Evolutionary conservation across 2,888 invertebrate genomes (phyloP), one percentile per base, ranked within the genome.

Genomic region (Atethmia centrago): DNA sequence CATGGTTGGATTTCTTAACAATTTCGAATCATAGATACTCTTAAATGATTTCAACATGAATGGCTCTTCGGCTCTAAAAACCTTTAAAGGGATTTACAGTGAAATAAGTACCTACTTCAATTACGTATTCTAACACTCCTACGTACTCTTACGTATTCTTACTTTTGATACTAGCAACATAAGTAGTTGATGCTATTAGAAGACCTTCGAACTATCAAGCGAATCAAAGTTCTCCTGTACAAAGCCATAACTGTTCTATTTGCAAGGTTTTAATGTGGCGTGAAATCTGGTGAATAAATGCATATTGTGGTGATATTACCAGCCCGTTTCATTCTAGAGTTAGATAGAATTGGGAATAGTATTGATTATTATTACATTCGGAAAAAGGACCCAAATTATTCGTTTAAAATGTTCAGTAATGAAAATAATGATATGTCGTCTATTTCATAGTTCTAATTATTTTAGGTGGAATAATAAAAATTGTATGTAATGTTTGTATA

Each of bases 151-250:
- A n/a, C n/a, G n/a, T n/a, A n/a, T n/a, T n/a, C n/a, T 56, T 42
- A 65, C 42, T 77, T 76, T 58, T 21, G 56, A 65, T 25, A 45
- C 56, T 42, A 9, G 49, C 28, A 45, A 66, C 77, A 12, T 51
- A 61, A 28, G 36, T 47, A 47, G 14, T 49, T 49, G 49, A 45
- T 42, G 49, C n/a, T 55, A 49, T 59, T 45, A 64, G 31, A 65
- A 65, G 49, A 49, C 31, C 31, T 55, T 12, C 25, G 42, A 59
- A 53, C 28, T 68, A 49, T 59, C 53, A n/a, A 74, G 31, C 49
- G 19, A 36, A 36, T 36, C 3, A 49, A 77, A 72, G 65, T 65
- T 61, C 72, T 36, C 36, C 36, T 42, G 55, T 28, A 53, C 56
- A 36, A 47, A 63, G 21, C 61, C 49, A 51, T 55, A 73, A 51